phyloP scores from a whole-genome alignment of 1,140 invertebrate genomes.

The Nylanderia fulva region DNA sequence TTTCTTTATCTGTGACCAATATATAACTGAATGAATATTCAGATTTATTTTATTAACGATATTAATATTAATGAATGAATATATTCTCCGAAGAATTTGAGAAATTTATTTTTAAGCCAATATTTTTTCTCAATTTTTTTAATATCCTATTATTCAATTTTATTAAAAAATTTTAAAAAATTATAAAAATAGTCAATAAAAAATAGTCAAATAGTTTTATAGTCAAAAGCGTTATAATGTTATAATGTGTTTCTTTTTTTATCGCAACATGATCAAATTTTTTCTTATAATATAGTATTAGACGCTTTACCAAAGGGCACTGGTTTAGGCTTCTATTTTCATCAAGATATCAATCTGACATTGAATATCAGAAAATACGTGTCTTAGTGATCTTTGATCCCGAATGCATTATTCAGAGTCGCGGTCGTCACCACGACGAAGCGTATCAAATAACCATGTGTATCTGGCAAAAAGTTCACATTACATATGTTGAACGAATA shows the following conservation, averaged over 20 bases:
- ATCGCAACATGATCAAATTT: not conserved
- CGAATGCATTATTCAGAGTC: conserved; percentile 25
- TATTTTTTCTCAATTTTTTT: no score
- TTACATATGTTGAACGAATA: not conserved
- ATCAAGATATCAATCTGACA: not conserved
- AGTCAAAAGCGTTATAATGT: no score
- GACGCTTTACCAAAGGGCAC: not conserved
- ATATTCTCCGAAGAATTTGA: no score
- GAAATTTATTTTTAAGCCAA: no score
- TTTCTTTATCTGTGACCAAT: not conserved
- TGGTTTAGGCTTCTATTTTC: not conserved
- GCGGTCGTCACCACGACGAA: not conserved
- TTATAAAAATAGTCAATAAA: no score
- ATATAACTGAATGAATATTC: no score
- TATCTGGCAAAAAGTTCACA: not conserved
- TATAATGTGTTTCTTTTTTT: not conserved
- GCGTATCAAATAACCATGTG: not conserved
- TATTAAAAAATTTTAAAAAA: no score
- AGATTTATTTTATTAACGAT: no score
- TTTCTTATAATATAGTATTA: not conserved
- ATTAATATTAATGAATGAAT: no score
- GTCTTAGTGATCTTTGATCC: conserved; percentile 13
- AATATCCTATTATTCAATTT: no score
- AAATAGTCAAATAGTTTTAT: no score
- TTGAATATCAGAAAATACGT: not conserved